Conservation (phyloP, 2,888 invertebrate genomes). For the Petrophora chlorosata region DNA sequence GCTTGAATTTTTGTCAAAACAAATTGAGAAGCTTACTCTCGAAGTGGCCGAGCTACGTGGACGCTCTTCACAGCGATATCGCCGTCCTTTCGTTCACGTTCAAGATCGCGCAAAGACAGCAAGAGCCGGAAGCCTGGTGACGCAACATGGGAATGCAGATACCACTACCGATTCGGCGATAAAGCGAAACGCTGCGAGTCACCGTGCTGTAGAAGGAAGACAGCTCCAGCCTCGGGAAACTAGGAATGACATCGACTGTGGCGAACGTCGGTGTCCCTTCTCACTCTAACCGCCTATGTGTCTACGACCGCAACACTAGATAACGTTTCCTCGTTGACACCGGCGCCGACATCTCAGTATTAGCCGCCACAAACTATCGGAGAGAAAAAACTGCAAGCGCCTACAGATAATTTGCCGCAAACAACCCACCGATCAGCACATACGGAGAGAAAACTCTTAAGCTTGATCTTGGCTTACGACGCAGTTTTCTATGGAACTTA, state of each 20-base stretch:
- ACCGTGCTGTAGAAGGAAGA: conserved; percentile 13
- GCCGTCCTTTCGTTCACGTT: background rate
- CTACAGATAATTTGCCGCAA: conserved; percentile 2
- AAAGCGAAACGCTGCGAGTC: conserved; percentile 7
- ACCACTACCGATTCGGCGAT: conserved; percentile 15
- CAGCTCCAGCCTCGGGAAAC: conserved; percentile 28
- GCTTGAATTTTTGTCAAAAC: background rate
- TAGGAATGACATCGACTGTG: conserved; percentile 13
- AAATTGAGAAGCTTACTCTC: conserved; percentile 1
- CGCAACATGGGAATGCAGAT: conserved; percentile 10
- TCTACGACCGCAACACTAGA: conserved; percentile 10
- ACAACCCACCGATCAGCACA: background rate
- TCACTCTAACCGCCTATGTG: conserved; percentile 14
- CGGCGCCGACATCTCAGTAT: too few relatives aligned
- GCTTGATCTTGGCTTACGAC: conserved; percentile 1
- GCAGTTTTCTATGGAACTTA: conserved; percentile 1
- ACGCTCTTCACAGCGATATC: background rate
- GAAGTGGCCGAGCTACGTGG: background rate
- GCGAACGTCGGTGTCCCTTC: conserved; percentile 9
- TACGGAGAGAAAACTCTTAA: background rate
- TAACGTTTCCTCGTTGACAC: too few relatives aligned
- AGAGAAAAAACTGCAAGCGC: background rate
- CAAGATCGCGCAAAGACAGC: background rate
- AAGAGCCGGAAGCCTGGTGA: background rate
- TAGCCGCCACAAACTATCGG: conserved; percentile 11